These are phyloP conservation scores for Syngnathus acus DNA, from an alignment of 2,797 vertebrate species.

Conservation along the genomic window DNA sequence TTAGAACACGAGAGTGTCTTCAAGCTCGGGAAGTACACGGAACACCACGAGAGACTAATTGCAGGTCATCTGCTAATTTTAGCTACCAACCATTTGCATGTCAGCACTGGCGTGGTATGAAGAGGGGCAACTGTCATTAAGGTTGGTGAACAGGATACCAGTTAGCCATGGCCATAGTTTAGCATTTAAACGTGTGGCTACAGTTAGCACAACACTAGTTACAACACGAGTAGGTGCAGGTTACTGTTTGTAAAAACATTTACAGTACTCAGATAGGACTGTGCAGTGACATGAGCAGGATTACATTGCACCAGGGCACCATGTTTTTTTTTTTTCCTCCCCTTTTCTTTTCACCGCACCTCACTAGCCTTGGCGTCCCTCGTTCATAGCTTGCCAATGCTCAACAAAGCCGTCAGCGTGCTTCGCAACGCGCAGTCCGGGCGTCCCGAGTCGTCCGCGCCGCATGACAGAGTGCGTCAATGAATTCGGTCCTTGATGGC, in stretches of 20 bases:
- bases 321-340: neutral
- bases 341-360: slow-evolving; percentile 5
- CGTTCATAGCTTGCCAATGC: neutral
- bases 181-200: neutral
- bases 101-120: neutral
- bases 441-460: slow-evolving; percentile 20
- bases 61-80: slow-evolving; percentile 1
- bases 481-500: slow-evolving; percentile 32
- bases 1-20: neutral
- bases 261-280: neutral
- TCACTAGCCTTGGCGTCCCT: slow-evolving; percentile 12
- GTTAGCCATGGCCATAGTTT: neutral
- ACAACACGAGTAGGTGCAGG: neutral
- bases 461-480: slow-evolving; percentile 36
- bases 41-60: slow-evolving; percentile 1
- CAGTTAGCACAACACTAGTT: neutral
- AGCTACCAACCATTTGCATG: neutral
- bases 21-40: neutral
- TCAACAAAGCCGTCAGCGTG: slow-evolving; percentile 8
- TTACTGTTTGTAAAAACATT: neutral
- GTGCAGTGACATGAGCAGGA: neutral
- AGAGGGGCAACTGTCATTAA: neutral
- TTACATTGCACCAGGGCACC: neutral
- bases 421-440: slow-evolving; percentile 4
- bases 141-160: neutral